Evolutionary conservation across 2,888 invertebrate species (phyloP), one percentile per base, ranked within the genome.

Genomic region (Conus canariensis): DNA sequence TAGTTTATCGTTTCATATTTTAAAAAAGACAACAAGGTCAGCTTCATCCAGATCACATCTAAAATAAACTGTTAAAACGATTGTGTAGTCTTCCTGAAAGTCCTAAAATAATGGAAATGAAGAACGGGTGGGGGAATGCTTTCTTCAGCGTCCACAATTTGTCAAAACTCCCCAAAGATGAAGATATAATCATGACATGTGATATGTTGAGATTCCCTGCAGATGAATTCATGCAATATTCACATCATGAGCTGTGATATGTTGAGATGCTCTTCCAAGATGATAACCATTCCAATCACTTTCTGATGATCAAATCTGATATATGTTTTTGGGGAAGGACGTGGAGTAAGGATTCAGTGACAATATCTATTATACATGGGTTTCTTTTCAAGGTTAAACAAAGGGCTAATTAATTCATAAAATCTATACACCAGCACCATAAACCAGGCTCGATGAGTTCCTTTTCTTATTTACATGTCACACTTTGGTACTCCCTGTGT

Each of bases 351-450:
- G 58, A 83, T 58, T 58, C 56, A 56, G 56, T 16, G n/a, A 82
- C 30, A 74, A 74, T 30, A 77, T 77, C 25, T 30, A 30, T 77
- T 30, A 30, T 19, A 19, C 58, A 58, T 22, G 58, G 16, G 16
- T 58, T 83, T 22, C 77, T 19, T 83, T 83, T 19, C 56, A 83
- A 58, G 5, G 19, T 25, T 58, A 58, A 83, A 80, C 45, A 19
- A 19, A 58, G 19, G 9, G 19, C 82, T 58, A 83, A 58, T 25
- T 58, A 25, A 22, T 56, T 58, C 82, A 22, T 83, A 19, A 83
- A 83, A 9, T 56, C 56, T 83, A 83, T 56, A 83, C 22, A 83
- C 82, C 58, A 83, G 82, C 82, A 83, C 82, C 82, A 83, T 58
- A 58, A 58, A 56, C 12, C n/a, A n/a, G 19, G 58, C 10, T 83